phyloP scores from a whole-genome alignment of 23 tunicate genomes.

The Ascidia mentula region DNA sequence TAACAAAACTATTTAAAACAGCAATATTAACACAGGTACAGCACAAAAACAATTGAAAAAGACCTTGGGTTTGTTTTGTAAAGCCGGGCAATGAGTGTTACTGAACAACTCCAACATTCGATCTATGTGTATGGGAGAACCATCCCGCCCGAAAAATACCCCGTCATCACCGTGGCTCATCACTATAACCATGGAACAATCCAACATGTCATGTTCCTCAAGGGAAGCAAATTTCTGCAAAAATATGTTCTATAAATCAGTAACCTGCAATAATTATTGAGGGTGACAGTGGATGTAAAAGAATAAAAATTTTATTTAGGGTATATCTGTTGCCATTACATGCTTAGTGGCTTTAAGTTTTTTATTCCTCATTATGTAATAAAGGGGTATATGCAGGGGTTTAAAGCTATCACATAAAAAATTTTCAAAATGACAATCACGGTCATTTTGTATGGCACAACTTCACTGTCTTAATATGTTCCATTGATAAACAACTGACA shows the following conservation, averaged over 20 bases:
- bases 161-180: conserved; percentile 90
- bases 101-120: conserved; percentile 46
- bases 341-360: no score
- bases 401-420: no score
- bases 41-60: not conserved
- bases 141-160: conserved; percentile 70
- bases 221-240: conserved; percentile 61
- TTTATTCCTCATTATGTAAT: no score
- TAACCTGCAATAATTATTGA: no score
- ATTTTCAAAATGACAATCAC: no score
- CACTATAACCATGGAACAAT: conserved; percentile 42
- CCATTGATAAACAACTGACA: no score
- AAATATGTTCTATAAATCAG: no score
- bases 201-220: conserved; percentile 34
- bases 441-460: no score
- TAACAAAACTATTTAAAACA: not conserved
- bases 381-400: no score
- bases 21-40: not conserved
- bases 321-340: not conserved
- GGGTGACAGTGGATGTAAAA: not conserved
- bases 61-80: conserved; percentile 96
- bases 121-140: conserved; percentile 37
- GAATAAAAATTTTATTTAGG: not conserved
- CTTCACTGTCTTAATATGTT: no score
- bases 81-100: conserved; percentile 65